Conservation (phyloP, 2,888 invertebrate genomes). For the Apoda limacodes region DNA sequence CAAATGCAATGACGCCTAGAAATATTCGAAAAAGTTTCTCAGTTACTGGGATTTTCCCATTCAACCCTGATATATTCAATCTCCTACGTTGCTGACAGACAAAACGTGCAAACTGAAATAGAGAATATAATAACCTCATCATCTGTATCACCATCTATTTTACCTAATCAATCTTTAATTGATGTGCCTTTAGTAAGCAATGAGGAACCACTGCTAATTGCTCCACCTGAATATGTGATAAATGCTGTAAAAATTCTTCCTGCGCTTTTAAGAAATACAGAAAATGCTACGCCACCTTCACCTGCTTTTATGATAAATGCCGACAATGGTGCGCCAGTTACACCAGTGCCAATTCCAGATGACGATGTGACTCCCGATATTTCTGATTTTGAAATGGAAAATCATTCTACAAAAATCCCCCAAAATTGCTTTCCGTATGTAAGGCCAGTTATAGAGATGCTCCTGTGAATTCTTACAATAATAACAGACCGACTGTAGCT, state of each 20-base stretch:
- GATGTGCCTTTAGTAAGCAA: too few relatives aligned
- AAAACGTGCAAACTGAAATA: constrained; percentile 7
- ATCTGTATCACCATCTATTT: too few relatives aligned
- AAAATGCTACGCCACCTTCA: too few relatives aligned
- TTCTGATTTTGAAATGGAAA: constrained; percentile 3
- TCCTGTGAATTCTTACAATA: constrained; percentile 1
- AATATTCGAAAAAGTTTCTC: constrained; percentile 28
- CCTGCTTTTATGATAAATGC: too few relatives aligned
- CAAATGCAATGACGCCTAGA: constrained; percentile 15
- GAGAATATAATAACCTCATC: not conserved
- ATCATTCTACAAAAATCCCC: constrained; percentile 1
- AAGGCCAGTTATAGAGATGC: constrained; percentile 4
- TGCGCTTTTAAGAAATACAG: too few relatives aligned
- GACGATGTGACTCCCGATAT: constrained; percentile 1
- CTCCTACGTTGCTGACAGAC: constrained; percentile 21
- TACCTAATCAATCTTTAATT: constrained; percentile 3
- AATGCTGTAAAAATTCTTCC: too few relatives aligned
- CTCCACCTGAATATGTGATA: too few relatives aligned
- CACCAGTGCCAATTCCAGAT: too few relatives aligned
- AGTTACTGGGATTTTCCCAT: constrained; percentile 28
- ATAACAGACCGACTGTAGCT: too few relatives aligned
- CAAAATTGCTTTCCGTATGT: constrained; percentile 1
- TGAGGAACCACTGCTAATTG: too few relatives aligned
- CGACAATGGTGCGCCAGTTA: too few relatives aligned
- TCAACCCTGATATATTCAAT: constrained; percentile 27